These are phyloP conservation scores for Hylaeus anthracinus DNA, from an alignment of 1,140 invertebrate genomes.

Conservation along the genomic window DNA sequence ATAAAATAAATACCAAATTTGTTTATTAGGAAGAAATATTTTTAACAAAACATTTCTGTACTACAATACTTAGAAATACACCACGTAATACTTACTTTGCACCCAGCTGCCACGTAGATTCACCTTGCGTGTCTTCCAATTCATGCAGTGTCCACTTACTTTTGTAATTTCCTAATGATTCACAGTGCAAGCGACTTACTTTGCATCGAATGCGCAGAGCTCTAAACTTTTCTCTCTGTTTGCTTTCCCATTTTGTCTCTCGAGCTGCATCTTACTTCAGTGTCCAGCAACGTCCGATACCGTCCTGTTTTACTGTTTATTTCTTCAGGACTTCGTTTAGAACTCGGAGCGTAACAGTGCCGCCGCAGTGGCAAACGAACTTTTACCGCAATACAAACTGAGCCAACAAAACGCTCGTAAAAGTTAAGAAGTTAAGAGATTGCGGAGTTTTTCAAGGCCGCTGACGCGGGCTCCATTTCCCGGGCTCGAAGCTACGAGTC, in stretches of 20 bases:
- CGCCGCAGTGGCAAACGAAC: slow-evolving; percentile 46
- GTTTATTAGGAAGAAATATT: too few relatives aligned
- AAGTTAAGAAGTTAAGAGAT: slow-evolving; percentile 61
- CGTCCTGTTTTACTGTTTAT: neutral
- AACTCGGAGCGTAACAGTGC: slow-evolving; percentile 15
- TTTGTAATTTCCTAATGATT: neutral
- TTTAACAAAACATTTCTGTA: too few relatives aligned
- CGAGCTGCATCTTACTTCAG: neutral
- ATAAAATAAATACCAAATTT: too few relatives aligned
- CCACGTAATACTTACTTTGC: too few relatives aligned
- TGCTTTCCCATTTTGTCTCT: neutral
- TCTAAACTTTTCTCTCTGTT: neutral
- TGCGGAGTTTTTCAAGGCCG: slow-evolving; percentile 61
- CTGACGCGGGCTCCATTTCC: slow-evolving; percentile 7
- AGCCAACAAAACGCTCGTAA: slow-evolving; percentile 47
- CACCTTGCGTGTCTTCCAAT: too few relatives aligned
- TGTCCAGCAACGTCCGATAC: slow-evolving; percentile 1
- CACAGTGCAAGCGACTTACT: neutral
- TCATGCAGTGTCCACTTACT: neutral
- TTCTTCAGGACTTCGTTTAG: neutral
- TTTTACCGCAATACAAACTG: slow-evolving; percentile 55
- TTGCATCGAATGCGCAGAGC: neutral
- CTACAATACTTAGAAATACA: too few relatives aligned
- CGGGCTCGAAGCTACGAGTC: neutral
- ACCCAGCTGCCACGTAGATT: too few relatives aligned